Percentiles rank a stretch among this genome's conserved stretches.
These are phyloP conservation scores for Coregonus ussuriensis DNA, from an alignment of 2,797 vertebrate genomes.

Conservation along the genomic window DNA sequence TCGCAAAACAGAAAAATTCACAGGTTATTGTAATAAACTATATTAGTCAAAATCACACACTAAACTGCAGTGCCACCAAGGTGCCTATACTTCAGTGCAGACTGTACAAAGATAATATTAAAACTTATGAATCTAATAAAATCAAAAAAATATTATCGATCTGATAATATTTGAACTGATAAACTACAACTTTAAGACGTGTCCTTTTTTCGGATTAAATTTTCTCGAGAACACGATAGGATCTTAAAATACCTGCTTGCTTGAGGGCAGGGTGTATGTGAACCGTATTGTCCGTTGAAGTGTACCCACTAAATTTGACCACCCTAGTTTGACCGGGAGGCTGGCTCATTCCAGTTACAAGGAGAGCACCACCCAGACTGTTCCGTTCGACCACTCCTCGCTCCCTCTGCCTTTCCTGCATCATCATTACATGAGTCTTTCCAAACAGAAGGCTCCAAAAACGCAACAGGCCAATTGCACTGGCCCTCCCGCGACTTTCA, in stretches of 20 bases:
- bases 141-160: conserved; percentile 31
- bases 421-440: conserved; percentile 85
- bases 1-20: conserved; percentile 55
- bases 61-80: conserved; percentile 69
- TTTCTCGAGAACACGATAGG: conserved; percentile 40
- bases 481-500: conserved; percentile 62
- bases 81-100: conserved; percentile 62
- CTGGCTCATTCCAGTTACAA: conserved; percentile 75
- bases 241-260: conserved; percentile 57
- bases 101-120: conserved; percentile 46
- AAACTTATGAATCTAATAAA: conserved; percentile 38
- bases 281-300: conserved; percentile 55
- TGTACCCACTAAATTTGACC: conserved; percentile 59
- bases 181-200: conserved; percentile 24
- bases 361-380: conserved; percentile 75
- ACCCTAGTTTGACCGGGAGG: conserved; percentile 51
- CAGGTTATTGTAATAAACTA: conserved; percentile 51
- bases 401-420: conserved; percentile 77
- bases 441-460: conserved; percentile 56
- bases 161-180: conserved; percentile 38
- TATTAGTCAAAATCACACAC: conserved; percentile 41
- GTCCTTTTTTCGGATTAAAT: conserved; percentile 31
- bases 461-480: conserved; percentile 30
- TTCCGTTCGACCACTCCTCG: conserved; percentile 79
- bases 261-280: conserved; percentile 48